Conservation (phyloP, 2,888 invertebrate species). For the Unio pictorum region DNA sequence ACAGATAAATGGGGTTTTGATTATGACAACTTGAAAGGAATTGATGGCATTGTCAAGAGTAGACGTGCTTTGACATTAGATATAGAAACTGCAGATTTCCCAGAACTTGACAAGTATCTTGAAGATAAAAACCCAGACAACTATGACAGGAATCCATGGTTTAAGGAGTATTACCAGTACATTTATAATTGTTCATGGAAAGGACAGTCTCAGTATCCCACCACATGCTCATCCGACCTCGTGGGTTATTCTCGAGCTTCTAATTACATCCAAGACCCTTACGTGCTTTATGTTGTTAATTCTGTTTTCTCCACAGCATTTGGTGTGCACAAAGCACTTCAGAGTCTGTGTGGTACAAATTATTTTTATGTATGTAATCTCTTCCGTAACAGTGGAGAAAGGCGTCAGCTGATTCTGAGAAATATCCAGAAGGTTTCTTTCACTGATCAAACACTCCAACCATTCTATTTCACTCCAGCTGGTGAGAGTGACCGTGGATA, state of each 20-base stretch:
- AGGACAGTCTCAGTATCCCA: conserved; percentile 13
- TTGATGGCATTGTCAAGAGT: conserved; percentile 24
- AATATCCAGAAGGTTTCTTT: conserved; percentile 52
- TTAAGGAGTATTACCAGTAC: conserved; percentile 71
- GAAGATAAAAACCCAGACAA: conserved; percentile 55
- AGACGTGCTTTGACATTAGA: conserved; percentile 53
- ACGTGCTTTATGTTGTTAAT: conserved; percentile 66
- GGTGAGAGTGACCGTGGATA: conserved; percentile 66
- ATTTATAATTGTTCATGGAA: conserved; percentile 58
- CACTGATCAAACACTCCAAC: conserved; percentile 59
- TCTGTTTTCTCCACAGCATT: conserved; percentile 65
- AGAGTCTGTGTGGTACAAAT: conserved; percentile 36
- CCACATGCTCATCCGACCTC: conserved; percentile 22
- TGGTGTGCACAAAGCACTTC: conserved; percentile 56
- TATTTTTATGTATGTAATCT: conserved; percentile 50
- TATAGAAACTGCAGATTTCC: conserved; percentile 65
- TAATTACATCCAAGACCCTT: conserved; percentile 63
- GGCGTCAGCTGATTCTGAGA: conserved; percentile 48
- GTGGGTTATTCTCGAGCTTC: conserved; percentile 50
- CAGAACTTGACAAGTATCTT: conserved; percentile 61
- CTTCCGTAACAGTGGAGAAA: conserved; percentile 54
- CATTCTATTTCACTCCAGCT: conserved; percentile 55
- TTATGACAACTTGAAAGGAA: conserved; percentile 39
- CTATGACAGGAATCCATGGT: conserved; percentile 71
- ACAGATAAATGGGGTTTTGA: conserved; percentile 65